These are phyloP conservation scores for Mechanitis mazaeus DNA, from an alignment of 2,888 invertebrate genomes.

Conservation along the genomic window DNA sequence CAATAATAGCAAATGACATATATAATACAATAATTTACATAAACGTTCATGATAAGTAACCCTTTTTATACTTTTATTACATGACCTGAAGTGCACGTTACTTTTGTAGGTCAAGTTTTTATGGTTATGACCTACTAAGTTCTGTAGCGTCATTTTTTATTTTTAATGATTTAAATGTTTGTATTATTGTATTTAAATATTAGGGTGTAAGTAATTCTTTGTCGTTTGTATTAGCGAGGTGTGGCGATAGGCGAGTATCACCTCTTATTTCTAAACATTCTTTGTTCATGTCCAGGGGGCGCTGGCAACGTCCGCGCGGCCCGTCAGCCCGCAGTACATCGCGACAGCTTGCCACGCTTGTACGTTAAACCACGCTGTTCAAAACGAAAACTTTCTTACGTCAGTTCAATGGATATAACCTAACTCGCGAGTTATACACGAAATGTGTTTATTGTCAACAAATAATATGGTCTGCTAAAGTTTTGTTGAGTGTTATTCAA, in stretches of 20 bases:
- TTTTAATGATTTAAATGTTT: background rate
- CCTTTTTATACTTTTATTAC: background rate
- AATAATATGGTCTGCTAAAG: conserved; percentile 47
- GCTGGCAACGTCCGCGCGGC: conserved; percentile 35
- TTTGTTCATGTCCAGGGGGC: conserved; percentile 38
- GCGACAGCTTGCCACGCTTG: conserved; percentile 30
- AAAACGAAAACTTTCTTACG: conserved; percentile 69
- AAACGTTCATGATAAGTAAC: too few species aligned
- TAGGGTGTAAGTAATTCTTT: conserved; percentile 31
- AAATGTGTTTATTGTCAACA: conserved; percentile 56
- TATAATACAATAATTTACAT: too few species aligned
- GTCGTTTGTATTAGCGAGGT: conserved; percentile 27
- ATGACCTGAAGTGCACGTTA: background rate
- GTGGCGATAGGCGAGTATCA: conserved; percentile 16
- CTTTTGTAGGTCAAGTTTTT: background rate
- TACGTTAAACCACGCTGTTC: conserved; percentile 41
- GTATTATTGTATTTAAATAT: background rate
- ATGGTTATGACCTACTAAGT: too few species aligned
- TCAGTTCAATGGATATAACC: conserved; percentile 77
- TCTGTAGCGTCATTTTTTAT: too few species aligned
- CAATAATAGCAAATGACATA: too few species aligned
- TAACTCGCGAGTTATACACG: conserved; percentile 55
- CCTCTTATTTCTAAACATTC: conserved; percentile 10
- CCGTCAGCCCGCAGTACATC: conserved; percentile 26
- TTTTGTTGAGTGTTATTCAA: conserved; percentile 49